These are phyloP conservation scores for Morelia viridis DNA, from an alignment of 2,797 vertebrate genomes.

Conservation along the genomic window DNA sequence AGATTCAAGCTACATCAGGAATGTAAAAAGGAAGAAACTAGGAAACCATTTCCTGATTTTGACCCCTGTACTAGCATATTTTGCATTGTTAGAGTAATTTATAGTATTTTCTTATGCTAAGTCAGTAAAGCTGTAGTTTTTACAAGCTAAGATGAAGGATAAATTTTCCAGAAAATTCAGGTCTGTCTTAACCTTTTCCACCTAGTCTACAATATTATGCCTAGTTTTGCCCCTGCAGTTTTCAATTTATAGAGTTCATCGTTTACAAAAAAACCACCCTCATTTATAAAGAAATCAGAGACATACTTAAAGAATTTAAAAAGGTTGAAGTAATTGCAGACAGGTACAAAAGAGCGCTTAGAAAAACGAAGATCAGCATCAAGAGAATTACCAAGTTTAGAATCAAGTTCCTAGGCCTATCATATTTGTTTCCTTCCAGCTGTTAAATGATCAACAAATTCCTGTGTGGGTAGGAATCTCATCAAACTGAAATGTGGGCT, in stretches of 20 bases:
- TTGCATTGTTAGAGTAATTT: no score
- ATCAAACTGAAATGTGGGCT: neutral
- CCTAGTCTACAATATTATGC: neutral
- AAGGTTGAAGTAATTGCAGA: neutral
- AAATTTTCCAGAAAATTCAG: neutral
- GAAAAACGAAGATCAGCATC: neutral
- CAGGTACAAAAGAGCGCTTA: neutral
- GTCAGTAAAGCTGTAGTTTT: neutral
- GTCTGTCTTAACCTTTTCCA: neutral
- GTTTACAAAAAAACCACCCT: neutral
- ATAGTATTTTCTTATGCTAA: neutral
- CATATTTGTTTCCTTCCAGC: neutral
- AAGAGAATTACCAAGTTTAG: neutral
- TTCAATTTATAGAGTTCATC: neutral
- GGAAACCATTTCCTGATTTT: neutral
- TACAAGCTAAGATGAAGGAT: neutral
- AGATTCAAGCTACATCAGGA: neutral
- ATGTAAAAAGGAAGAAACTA: neutral
- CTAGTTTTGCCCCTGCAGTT: conserved; percentile 3
- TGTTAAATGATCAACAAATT: conserved; percentile 9
- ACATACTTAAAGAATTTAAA: neutral
- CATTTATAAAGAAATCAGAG: neutral
- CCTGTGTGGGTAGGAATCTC: conserved; percentile 5
- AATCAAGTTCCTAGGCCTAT: neutral
- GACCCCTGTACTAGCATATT: no score